phyloP scores from a whole-genome alignment of 2,113 vertebrate genomes.

The Macquaria ambigua region DNA sequence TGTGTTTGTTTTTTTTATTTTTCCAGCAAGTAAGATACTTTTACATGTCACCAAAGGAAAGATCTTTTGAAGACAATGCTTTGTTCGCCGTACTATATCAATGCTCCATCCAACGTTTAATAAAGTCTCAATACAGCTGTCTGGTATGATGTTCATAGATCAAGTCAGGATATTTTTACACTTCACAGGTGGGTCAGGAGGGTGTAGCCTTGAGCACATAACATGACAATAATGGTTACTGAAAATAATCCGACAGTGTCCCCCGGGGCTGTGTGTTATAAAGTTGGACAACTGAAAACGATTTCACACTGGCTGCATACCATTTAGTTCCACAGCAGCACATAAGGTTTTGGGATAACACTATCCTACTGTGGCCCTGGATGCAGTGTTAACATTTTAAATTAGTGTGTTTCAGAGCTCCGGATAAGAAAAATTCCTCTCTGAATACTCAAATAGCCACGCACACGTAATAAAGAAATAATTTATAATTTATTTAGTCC shows the following conservation, averaged over 20 bases:
- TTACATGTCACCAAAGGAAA: constrained; percentile 62
- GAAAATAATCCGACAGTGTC: too few species aligned
- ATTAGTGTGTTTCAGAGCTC: background rate
- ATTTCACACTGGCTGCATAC: background rate
- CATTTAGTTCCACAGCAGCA: background rate
- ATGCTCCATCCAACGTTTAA: constrained; percentile 62
- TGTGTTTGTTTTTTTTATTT: constrained; percentile 31
- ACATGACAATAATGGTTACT: too few species aligned
- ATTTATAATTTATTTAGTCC: constrained; percentile 82
- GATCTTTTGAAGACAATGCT: constrained; percentile 31
- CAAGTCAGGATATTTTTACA: too few species aligned
- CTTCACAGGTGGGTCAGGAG: too few species aligned
- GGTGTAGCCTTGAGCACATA: too few species aligned
- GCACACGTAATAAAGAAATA: constrained; percentile 71
- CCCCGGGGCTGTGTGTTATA: background rate
- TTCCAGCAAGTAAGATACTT: constrained; percentile 43
- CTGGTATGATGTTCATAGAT: background rate
- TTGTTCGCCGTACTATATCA: constrained; percentile 52
- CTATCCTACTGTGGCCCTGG: background rate
- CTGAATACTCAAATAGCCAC: background rate
- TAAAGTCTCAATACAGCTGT: constrained; percentile 61
- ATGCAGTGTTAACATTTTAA: background rate
- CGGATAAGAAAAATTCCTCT: background rate
- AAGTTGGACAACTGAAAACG: background rate
- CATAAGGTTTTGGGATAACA: background rate